phyloP scores from a whole-genome alignment of 2,797 vertebrate genomes.

The Babyrousa celebensis region DNA sequence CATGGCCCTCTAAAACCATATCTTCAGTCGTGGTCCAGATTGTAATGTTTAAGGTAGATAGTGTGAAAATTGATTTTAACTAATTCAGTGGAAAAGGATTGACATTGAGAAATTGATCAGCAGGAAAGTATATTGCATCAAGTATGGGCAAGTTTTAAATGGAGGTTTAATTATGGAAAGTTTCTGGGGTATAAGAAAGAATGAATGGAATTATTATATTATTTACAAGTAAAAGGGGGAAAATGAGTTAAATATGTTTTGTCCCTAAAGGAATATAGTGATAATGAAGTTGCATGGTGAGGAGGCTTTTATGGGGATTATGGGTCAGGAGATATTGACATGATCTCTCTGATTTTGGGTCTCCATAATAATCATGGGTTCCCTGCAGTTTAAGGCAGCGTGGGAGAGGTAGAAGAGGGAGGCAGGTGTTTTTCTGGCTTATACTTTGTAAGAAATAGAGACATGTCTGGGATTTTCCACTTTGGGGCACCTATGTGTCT shows the following conservation, averaged over 20 bases:
- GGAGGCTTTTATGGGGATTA: slow-evolving; percentile 55
- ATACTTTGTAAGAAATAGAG: slow-evolving; percentile 6
- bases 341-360: not conserved
- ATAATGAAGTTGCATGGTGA: slow-evolving; percentile 24
- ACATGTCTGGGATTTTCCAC: not conserved
- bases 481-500: not conserved
- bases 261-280: not conserved
- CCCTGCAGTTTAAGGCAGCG: not conserved
- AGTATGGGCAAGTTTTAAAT: slow-evolving; percentile 12
- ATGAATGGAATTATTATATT: slow-evolving; percentile 7
- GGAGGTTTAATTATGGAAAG: not conserved
- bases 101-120: not conserved
- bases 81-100: slow-evolving; percentile 41
- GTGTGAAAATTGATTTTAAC: slow-evolving; percentile 49
- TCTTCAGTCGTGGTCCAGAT: not conserved
- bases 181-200: slow-evolving; percentile 6
- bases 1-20: not conserved
- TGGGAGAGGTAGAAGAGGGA: not conserved
- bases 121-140: not conserved
- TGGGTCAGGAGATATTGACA: not conserved
- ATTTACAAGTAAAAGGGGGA: slow-evolving; percentile 37
- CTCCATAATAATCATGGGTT: not conserved
- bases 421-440: slow-evolving; percentile 41
- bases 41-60: slow-evolving; percentile 46
- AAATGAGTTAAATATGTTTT: slow-evolving; percentile 52